Evolutionary conservation across 2,888 invertebrate species (phyloP), one percentile per base, ranked within the genome.

Genomic region (Strigamia transsilvanica): DNA sequence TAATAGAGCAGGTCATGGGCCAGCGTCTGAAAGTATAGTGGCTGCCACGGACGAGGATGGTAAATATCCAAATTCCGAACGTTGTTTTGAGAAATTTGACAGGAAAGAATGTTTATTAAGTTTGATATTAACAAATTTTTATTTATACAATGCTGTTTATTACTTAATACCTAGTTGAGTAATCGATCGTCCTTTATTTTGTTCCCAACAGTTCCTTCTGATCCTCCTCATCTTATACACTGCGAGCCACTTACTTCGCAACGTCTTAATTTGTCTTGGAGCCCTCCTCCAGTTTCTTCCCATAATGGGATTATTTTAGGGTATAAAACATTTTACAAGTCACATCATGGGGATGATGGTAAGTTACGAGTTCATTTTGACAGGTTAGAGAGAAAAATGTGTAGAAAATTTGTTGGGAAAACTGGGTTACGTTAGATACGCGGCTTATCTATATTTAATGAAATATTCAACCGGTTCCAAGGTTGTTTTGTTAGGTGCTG

Each of bases 251-350:
- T 87, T 41, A 87, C 87, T 79, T 87, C 88, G 0, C 86, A 87
- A 79, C 86, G 86, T 56, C 86, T 89, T 82, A 86, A 87, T 83
- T 86, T 88, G n/a, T 85, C 86, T 23, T 89, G 88, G 88, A 86
- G 86, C 7, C 87, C 88, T 4, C 88, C 88, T 15, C 88, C 88
- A 0, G 85, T 87, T 42, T 86, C 86, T 84, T 86, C 87, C 0
- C 86, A 88, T 6, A 87, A 88, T 83, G 89, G 89, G 0, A 86
- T 88, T 38, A 85, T 89, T 27, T 87, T 87, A 84, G 89, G 89
- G 0, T 89, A 88, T 85, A 86, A 87, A 82, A 85, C 85, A 21
- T 82, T 83, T 80, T 83, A 82, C 56, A 66, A 23, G 21, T 73
- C 82, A 10, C 18, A 41, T 51, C 79, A 66, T 27, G 78, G 79